Conservation (phyloP, 1,140 invertebrate species). For the Bombus difficillimus region DNA sequence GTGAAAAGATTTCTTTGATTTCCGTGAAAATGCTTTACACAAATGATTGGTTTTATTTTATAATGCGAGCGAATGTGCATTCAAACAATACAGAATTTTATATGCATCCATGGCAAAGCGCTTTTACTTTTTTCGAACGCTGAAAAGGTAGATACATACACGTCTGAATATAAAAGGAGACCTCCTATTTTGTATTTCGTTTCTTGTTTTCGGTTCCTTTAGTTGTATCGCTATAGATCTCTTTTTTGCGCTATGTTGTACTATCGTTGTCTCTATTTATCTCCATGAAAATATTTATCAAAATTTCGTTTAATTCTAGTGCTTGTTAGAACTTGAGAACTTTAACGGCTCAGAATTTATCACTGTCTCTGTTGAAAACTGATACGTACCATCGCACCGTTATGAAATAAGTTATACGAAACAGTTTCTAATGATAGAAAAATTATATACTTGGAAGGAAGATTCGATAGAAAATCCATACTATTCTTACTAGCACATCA, state of each 20-base stretch:
- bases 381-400: background rate
- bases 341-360: background rate
- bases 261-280: too few relatives aligned
- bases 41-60: background rate
- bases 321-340: background rate
- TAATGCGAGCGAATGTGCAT: background rate
- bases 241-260: background rate
- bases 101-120: background rate
- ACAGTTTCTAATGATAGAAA: background rate
- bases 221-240: background rate
- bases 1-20: background rate
- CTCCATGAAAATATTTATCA: accelerated
- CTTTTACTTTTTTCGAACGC: background rate
- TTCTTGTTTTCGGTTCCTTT: background rate
- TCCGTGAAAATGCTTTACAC: background rate
- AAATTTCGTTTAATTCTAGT: background rate
- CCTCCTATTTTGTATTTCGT: background rate
- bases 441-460: background rate
- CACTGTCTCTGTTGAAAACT: background rate
- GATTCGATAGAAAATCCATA: background rate
- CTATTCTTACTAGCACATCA: background rate
- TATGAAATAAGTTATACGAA: background rate
- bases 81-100: background rate
- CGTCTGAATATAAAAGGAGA: too few relatives aligned
- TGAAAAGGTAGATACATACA: background rate